Base-by-base conservation (phyloP, 2,797 vertebrate genomes). In the Rachycentron canadum region DNA sequence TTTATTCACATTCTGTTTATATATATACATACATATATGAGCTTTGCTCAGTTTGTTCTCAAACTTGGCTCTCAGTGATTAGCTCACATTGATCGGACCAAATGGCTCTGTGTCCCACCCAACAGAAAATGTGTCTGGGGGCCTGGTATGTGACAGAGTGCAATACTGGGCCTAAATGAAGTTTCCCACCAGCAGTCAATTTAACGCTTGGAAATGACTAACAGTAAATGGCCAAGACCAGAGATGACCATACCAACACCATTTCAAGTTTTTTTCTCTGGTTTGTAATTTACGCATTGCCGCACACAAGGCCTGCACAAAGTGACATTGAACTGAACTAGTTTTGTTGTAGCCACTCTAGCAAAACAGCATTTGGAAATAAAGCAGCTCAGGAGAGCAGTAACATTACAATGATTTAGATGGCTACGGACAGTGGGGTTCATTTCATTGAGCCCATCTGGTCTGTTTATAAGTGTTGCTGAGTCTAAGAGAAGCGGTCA, bases 391-490 rank as follows among this genome's bases (percentile, higher is more conserved):
- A 58, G 72, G 73, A 72, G 76, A 72, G 69, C 41, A 28, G 74
- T 26, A 41, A 61, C 69, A 73, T 73, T 71, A 70, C 19, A 5
- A 66, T 71, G 86, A 88, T 85, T 88, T 81, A 79, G 69, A 66
- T 30, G 41, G 56, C 70, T 60, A 60, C 32, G 62, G 78, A 80
- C 72, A 76, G 66, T 55, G 70, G 76, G 72, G 52, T 68, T 71
- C 83, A 73, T 88, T 89, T 90, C 79, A 84, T 26, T 55, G 74
- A 81, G 78, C 87, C 88, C 86, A 87, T 92, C 88, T 87, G 84
- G 87, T 79, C 80, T 71, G 70, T 81, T 86, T 82, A 58, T 66
- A 87, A 83, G 86, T 74, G 88, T 88, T 81, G 79, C 85, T 89
- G 86, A 84, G 83, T 92, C 79, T 87, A 62, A 72, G 63, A 78